Percentiles rank a stretch among this genome's conserved stretches.
Evolutionary conservation across 2,797 vertebrate species (phyloP).

Genomic region (Falco naumanni): DNA sequence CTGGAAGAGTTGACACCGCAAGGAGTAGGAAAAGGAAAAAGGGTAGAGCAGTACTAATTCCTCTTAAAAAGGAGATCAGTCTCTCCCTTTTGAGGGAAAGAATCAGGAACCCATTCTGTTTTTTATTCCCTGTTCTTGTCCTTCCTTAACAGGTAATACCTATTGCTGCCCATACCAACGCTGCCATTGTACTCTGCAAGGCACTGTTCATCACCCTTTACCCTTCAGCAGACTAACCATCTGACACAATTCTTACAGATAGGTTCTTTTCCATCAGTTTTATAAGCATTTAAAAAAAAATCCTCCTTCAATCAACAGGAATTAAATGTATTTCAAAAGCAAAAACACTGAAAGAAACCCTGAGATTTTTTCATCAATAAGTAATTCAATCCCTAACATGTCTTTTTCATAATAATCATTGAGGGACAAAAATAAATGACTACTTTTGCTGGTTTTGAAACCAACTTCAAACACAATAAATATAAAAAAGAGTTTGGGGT

Average conservation of each 20-base stretch:
- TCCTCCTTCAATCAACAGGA: not conserved
- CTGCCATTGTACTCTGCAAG: not conserved
- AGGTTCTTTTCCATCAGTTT: not conserved
- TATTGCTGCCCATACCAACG: not conserved
- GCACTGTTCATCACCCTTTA: not conserved
- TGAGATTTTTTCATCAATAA: not conserved
- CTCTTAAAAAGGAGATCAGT: not conserved
- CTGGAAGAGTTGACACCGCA: not conserved
- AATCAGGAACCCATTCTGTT: not conserved
- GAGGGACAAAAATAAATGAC: not conserved
- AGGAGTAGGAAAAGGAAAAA: not conserved
- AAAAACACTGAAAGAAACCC: not conserved
- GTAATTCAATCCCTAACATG: not conserved
- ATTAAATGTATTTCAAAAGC: not conserved
- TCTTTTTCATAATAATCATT: not conserved
- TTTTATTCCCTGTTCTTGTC: not conserved
- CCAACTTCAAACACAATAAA: not conserved
- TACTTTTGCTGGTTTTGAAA: not conserved
- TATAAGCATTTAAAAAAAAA: not conserved
- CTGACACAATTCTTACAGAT: not conserved
- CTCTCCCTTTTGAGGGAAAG: not conserved
- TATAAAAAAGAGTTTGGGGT: rapidly evolving
- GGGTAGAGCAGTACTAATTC: not conserved
- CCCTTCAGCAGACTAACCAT: not conserved
- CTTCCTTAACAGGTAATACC: not conserved